Base-by-base conservation (phyloP, 2,888 invertebrate genomes). In the Chrysolina haemoptera region DNA sequence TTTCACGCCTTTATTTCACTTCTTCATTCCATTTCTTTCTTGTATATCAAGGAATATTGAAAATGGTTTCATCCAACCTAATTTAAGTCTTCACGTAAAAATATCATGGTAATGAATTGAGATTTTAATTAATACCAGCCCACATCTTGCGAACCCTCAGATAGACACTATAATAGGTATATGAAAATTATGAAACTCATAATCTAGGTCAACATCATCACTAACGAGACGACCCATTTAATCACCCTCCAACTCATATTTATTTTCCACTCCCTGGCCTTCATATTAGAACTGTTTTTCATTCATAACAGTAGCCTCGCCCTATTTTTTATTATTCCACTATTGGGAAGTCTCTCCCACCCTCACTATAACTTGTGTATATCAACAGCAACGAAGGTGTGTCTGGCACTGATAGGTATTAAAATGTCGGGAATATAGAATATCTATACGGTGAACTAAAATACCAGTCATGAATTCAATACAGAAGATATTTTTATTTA, bases 231-330 rank as follows among this genome's bases (percentile, higher is more conserved):
- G 53, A 18, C 10, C 18, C 11, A 53, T 22, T 20, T 20, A 53
- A 53, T 53, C 53, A 53, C 53, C 12, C 20, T 22, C 53, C 22
- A 53, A 53, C 53, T 11, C 53, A 53, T 22, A 53, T 20, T 53
- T 53, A 53, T 53, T 63, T 53, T 73, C 65, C 74, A 74, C 74
- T 20, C 71, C 71, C 65, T 65, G 20, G 46, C 64, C 43, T 68
- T 65, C 68, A 53, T 43, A 71, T 40, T 64, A 59, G 68, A 63
- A 74, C 71, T 71, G 71, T 59, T 71, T 68, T 74, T 71, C 71
- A 74, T 74, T 74, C 68, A 74, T 71, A 74, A 65, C 65, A 16
- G 10, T 62, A 71, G 53, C 71, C 74, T 74, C 74, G 74, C 74
- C 74, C 74, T 65, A 41, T 68, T 70, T 74, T 69, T 73, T 73